These are phyloP conservation scores for Hirtodrosophila duncani DNA, from an alignment of 2,888 invertebrate genomes.

Conservation along the genomic window DNA sequence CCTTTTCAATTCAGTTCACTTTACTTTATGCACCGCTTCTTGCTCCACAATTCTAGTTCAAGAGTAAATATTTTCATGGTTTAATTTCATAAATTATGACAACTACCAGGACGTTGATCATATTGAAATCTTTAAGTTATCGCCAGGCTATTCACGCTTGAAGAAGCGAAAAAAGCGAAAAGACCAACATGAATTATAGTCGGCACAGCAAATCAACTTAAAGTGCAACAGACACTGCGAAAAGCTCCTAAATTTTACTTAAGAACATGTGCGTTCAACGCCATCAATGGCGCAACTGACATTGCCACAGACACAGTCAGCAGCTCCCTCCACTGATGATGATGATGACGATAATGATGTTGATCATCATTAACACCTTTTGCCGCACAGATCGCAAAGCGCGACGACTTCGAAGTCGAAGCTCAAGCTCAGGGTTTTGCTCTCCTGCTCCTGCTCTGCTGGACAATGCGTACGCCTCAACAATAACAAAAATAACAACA, in stretches of 20 bases:
- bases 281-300: slow-evolving; percentile 66
- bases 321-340: neutral
- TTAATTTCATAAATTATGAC: slow-evolving; percentile 71
- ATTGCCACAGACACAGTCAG: slow-evolving; percentile 15
- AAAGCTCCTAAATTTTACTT: slow-evolving; percentile 76
- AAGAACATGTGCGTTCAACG: slow-evolving; percentile 68
- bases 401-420: too few species aligned
- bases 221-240: slow-evolving; percentile 50
- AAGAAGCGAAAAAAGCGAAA: too few species aligned
- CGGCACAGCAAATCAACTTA: slow-evolving; percentile 75
- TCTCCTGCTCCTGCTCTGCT: slow-evolving; percentile 7
- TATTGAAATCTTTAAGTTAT: slow-evolving; percentile 77
- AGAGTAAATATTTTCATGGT: slow-evolving; percentile 69
- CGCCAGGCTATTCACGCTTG: slow-evolving; percentile 41
- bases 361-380: slow-evolving; percentile 75
- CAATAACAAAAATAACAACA: slow-evolving; percentile 22
- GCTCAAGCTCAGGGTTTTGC: too few species aligned
- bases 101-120: slow-evolving; percentile 69
- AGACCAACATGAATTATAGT: slow-evolving; percentile 69
- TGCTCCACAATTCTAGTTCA: slow-evolving; percentile 1
- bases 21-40: neutral
- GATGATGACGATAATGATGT: slow-evolving; percentile 66
- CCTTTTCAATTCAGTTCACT: slow-evolving; percentile 5
- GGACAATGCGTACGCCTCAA: slow-evolving; percentile 55
- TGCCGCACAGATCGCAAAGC: slow-evolving; percentile 49